Percentiles rank a stretch among this genome's conserved stretches.
phyloP scores from a whole-genome alignment of 2,797 vertebrate species.

The Pantherophis vulpinus region DNA sequence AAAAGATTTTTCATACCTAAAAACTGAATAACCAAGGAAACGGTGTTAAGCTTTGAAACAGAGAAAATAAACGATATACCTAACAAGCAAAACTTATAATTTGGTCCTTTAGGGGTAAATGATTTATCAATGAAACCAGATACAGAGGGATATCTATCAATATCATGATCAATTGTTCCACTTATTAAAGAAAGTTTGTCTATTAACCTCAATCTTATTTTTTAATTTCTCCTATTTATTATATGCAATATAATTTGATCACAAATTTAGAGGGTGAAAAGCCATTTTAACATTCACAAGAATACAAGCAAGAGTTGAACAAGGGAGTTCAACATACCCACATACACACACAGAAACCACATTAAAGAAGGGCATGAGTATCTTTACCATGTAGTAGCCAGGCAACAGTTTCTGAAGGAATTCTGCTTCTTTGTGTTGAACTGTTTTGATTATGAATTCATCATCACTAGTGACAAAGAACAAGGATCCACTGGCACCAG shows the following conservation, averaged over 20 bases:
- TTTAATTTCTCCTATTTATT: not conserved
- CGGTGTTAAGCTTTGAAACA: not conserved
- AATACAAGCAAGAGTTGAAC: not conserved
- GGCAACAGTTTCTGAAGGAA: slow-evolving; percentile 97
- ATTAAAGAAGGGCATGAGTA: not conserved
- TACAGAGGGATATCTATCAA: not conserved
- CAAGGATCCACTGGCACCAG: slow-evolving; percentile 93
- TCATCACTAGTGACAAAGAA: slow-evolving; percentile 97
- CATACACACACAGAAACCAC: slow-evolving; percentile 4
- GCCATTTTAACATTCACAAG: not conserved
- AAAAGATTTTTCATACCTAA: not conserved
- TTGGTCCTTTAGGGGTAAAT: not conserved
- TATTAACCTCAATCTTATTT: not conserved
- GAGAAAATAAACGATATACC: not conserved
- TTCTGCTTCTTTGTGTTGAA: slow-evolving; percentile 95
- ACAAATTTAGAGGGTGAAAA: not conserved
- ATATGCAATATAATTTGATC: not conserved
- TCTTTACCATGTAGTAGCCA: slow-evolving; percentile 95
- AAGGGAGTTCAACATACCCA: slow-evolving; percentile 10
- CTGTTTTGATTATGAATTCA: slow-evolving; percentile 97
- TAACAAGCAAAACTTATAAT: not conserved
- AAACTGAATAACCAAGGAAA: not conserved
- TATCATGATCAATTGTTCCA: not conserved
- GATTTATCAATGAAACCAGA: not conserved
- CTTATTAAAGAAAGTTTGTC: not conserved